A percentile compares a stretch with the other conserved stretches of the same genome.
Evolutionary conservation across 2,797 vertebrate genomes (phyloP).

Genomic region (Darevskia nairensis): DNA sequence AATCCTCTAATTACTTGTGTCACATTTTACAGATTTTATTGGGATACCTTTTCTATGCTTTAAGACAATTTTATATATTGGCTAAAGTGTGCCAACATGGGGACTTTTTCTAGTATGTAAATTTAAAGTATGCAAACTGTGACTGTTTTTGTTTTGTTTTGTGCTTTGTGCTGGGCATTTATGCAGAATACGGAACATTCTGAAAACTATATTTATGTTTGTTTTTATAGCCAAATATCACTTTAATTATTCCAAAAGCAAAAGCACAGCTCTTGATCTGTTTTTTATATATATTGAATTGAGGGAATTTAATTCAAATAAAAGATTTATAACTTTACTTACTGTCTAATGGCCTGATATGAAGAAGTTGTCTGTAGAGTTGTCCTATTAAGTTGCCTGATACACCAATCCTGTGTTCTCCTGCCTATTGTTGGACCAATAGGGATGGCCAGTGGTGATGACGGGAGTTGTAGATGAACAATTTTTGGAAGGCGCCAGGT

Average conservation of each 20-base stretch:
- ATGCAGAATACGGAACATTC: background rate
- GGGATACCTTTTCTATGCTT: slow-evolving; percentile 47
- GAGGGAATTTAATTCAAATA: slow-evolving; percentile 48
- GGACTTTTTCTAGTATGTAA: slow-evolving; percentile 19
- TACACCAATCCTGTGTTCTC: background rate
- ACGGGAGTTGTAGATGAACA: no score
- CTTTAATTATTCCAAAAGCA: slow-evolving; percentile 38
- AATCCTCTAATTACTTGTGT: slow-evolving; percentile 37
- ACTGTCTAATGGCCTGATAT: background rate
- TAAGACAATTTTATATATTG: slow-evolving; percentile 30
- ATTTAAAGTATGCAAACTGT: slow-evolving; percentile 16
- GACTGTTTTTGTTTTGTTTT: slow-evolving; percentile 31
- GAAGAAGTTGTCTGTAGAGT: background rate
- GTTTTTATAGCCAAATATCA: slow-evolving; percentile 44
- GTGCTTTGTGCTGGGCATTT: slow-evolving; percentile 37
- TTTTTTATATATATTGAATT: background rate
- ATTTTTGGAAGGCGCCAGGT: no score
- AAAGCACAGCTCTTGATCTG: no score
- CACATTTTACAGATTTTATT: slow-evolving; percentile 15
- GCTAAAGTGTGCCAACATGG: slow-evolving; percentile 26
- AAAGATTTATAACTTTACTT: slow-evolving; percentile 16
- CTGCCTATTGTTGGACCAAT: background rate
- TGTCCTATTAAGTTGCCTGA: background rate
- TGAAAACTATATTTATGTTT: slow-evolving; percentile 46
- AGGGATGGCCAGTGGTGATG: no score